Conservation (phyloP, 2,888 invertebrate genomes). For the Isoperla grammatica region DNA sequence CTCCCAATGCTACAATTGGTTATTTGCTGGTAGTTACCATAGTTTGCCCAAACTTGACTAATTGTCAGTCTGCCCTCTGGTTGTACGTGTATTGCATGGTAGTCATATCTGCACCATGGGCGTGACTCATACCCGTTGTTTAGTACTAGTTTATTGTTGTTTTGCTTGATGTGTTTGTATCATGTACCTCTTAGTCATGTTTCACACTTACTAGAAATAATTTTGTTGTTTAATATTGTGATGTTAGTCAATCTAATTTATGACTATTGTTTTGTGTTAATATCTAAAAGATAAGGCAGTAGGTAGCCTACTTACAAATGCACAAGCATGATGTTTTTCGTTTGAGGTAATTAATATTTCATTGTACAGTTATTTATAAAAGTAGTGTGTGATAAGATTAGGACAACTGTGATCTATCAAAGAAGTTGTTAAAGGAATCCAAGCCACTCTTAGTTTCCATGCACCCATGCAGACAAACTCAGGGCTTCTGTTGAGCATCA, state of each 20-base stretch:
- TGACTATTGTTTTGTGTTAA: constrained; percentile 20
- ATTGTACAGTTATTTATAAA: constrained; percentile 18
- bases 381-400: constrained; percentile 16
- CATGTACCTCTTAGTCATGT: constrained; percentile 21
- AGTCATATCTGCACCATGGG: too few species aligned
- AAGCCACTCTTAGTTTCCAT: constrained; percentile 1
- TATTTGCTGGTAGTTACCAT: too few species aligned
- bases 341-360: neutral
- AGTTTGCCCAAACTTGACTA: too few species aligned
- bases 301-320: neutral
- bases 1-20: too few species aligned
- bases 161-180: constrained; percentile 20
- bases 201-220: constrained; percentile 19
- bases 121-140: too few species aligned
- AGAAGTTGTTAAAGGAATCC: neutral
- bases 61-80: too few species aligned
- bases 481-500: constrained; percentile 9
- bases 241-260: constrained; percentile 27
- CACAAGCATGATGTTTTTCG: neutral
- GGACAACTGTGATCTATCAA: constrained; percentile 9
- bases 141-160: constrained; percentile 14
- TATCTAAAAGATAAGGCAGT: neutral
- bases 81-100: too few species aligned
- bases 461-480: constrained; percentile 17
- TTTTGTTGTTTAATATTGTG: constrained; percentile 25